Base-by-base conservation (phyloP, 1,140 invertebrate species). In the Lepeophtheirus salmonis region DNA sequence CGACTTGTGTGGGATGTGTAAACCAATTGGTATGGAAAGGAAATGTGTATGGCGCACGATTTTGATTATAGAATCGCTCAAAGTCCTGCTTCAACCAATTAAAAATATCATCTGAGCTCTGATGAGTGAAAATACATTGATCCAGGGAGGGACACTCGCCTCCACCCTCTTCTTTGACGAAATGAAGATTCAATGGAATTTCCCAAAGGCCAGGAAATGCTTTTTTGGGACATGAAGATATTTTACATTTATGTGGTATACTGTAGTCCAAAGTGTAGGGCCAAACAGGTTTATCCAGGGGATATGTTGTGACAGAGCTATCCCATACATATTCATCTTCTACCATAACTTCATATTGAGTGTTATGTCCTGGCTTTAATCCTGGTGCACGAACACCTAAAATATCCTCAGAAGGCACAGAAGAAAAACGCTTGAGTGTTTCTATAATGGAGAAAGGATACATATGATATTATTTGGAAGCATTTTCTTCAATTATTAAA, bases 1-100 rank as follows among this genome's bases (percentile, higher is more conserved):
- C 73, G 68, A 89, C 85, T 1, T 90, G 73, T 64, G 83, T 83
- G 64, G 87, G 84, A 53, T 87, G 86, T 67, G 89, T 86, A 76
- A 92, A 91, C 88, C 87, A 92, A 71, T 89, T 91, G 10, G 87
- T 90, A 64, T 90, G 86, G 78, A 91, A 87, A 3, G 87, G 81
- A 82, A 91, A 86, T 83, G 89, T 87, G 68, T 91, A 89, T 0
- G 88, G 88, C 0, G 88, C 88, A 63, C 83, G 76, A 64, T 65
- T 66, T 49, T 13, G 26, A 22, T 84, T 80, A 66, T 89, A 90
- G 68, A 86, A 80, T 22, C 86, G 74, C 50, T 79, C 78, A 70
- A 92, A 94, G 69, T 94, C 89, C 74, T 91, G 87, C 67, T 84
- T 80, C 1, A 92, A 75, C 86, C 89, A 92, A 66, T 89, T 83